These are phyloP conservation scores for Lepus americanus DNA, from an alignment of 2,113 vertebrate genomes.

Conservation along the genomic window DNA sequence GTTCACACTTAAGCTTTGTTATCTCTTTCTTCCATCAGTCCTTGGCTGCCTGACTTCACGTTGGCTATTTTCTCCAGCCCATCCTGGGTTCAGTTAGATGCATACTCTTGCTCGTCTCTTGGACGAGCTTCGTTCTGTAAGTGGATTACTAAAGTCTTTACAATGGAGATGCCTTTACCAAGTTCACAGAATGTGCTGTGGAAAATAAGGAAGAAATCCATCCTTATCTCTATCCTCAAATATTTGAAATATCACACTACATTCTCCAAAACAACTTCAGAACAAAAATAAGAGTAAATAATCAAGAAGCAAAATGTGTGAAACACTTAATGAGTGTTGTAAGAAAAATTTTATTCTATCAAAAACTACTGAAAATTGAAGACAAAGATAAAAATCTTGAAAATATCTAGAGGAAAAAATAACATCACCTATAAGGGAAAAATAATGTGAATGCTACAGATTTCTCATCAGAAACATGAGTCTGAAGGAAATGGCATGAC, in stretches of 20 bases:
- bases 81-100: neutral
- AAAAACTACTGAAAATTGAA: neutral
- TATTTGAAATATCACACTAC: neutral
- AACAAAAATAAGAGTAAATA: neutral
- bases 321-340: neutral
- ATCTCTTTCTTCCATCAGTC: neutral
- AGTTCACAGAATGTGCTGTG: neutral
- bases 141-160: neutral
- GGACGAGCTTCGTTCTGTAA: neutral
- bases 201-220: neutral
- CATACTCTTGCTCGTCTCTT: neutral
- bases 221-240: neutral
- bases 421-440: neutral
- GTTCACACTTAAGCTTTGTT: conserved; percentile 22
- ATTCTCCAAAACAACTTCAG: neutral
- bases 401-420: neutral
- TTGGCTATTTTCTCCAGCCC: neutral
- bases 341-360: neutral
- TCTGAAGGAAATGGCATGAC: neutral
- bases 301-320: neutral
- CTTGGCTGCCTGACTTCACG: neutral
- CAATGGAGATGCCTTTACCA: neutral
- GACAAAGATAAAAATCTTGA: neutral
- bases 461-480: neutral
- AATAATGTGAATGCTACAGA: neutral